These are phyloP conservation scores for Brachylomia viminalis DNA, from an alignment of 2,888 invertebrate species.

Conservation along the genomic window DNA sequence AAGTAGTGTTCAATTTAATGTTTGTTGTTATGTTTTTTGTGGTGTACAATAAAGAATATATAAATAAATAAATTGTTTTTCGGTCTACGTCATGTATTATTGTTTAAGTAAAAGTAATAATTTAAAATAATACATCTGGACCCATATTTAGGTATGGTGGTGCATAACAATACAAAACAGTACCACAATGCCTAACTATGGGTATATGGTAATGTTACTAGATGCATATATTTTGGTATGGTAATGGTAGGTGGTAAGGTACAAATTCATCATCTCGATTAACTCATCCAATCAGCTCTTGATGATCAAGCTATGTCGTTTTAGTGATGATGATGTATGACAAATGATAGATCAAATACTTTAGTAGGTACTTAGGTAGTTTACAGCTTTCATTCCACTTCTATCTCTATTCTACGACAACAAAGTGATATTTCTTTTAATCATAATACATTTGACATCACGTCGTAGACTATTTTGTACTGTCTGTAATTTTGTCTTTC, in stretches of 20 bases:
- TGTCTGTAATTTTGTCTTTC: not conserved
- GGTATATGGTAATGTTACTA: not conserved
- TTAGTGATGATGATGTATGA: not conserved
- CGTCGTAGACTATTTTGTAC: too few relatives aligned
- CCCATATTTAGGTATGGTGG: too few relatives aligned
- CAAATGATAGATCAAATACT: not conserved
- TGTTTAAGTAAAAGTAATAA: not conserved
- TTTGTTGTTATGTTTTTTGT: too few relatives aligned
- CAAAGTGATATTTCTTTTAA: not conserved
- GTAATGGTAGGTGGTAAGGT: too few relatives aligned
- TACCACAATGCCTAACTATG: too few relatives aligned
- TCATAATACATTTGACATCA: not conserved
- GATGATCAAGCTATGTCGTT: not conserved
- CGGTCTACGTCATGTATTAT: too few relatives aligned
- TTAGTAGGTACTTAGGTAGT: not conserved
- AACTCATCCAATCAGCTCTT: not conserved
- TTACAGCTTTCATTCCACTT: not conserved
- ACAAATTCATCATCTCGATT: not conserved
- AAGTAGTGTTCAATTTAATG: too few relatives aligned
- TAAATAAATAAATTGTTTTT: too few relatives aligned
- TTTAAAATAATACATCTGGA: not conserved
- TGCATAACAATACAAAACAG: too few relatives aligned
- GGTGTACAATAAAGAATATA: too few relatives aligned
- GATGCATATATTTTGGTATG: too few relatives aligned
- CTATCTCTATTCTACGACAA: not conserved